Evolutionary conservation across 2,888 invertebrate species (phyloP).

Genomic region (Furcula furcula): DNA sequence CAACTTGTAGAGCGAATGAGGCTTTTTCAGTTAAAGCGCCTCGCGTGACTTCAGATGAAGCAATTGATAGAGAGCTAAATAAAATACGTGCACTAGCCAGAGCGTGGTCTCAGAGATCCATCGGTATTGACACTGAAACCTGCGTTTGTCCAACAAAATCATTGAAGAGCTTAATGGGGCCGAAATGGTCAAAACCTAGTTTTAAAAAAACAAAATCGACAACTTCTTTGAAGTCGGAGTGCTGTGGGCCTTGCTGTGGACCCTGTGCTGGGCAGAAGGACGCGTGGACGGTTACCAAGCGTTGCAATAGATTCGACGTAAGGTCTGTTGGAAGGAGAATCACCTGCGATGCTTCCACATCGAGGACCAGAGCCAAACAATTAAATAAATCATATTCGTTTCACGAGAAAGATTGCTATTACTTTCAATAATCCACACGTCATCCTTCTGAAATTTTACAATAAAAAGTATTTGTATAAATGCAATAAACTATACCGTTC

Average conservation of each 20-base stretch:
- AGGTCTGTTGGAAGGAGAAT: slow-evolving; percentile 7
- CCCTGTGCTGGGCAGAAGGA: slow-evolving; percentile 2
- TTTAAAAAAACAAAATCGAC: too few species aligned
- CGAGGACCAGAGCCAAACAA: slow-evolving; percentile 1
- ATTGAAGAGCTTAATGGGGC: too few species aligned
- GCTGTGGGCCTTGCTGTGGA: neutral
- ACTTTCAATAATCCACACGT: slow-evolving; percentile 5
- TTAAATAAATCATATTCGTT: slow-evolving; percentile 8
- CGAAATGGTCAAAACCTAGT: too few species aligned
- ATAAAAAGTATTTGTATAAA: slow-evolving; percentile 3
- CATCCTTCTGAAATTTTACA: too few species aligned
- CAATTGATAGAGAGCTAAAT: neutral
- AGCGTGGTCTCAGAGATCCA: neutral
- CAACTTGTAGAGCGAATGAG: neutral
- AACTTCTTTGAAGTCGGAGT: neutral
- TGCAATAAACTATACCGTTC: neutral
- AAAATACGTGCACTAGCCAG: too few species aligned
- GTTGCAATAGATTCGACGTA: slow-evolving; percentile 13
- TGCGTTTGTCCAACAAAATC: neutral
- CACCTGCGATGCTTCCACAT: slow-evolving; percentile 9
- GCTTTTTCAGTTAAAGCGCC: neutral
- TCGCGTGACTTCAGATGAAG: neutral
- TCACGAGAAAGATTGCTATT: slow-evolving; percentile 9
- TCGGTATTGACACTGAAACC: neutral
- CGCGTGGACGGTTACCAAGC: slow-evolving; percentile 10